Evolutionary conservation across 2,797 vertebrate genomes (phyloP).

Genomic region (Enteromius radiatus): DNA sequence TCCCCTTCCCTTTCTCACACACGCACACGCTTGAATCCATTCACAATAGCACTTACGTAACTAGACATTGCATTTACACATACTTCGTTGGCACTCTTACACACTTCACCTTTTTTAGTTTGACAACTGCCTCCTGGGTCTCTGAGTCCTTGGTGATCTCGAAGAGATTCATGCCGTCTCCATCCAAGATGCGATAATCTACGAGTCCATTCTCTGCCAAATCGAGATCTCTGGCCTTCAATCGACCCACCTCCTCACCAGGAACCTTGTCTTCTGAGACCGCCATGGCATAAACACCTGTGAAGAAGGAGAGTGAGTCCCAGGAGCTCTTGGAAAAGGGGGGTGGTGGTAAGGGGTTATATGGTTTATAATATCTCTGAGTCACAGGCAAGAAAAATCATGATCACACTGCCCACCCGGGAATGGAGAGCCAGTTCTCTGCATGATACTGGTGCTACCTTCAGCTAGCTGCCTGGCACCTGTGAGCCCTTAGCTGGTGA

Average conservation of each 20-base stretch:
- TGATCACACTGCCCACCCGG: constrained; percentile 12
- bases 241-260: constrained; percentile 84
- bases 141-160: constrained; percentile 93
- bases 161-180: constrained; percentile 88
- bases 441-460: constrained; percentile 42
- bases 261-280: constrained; percentile 83
- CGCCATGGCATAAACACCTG: constrained; percentile 88
- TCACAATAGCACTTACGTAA: constrained; percentile 6
- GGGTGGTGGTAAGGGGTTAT: background rate
- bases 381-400: constrained; percentile 43
- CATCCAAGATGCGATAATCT: constrained; percentile 89
- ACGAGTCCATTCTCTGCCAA: constrained; percentile 93
- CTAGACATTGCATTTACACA: background rate
- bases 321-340: background rate
- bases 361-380: constrained; percentile 40
- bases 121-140: constrained; percentile 94
- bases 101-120: constrained; percentile 89
- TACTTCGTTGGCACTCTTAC: background rate
- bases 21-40: background rate
- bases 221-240: constrained; percentile 95
- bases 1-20: background rate
- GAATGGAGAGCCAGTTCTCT: constrained; percentile 16
- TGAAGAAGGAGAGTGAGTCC: background rate
- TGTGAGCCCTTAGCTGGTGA: constrained; percentile 60
- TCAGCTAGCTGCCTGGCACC: constrained; percentile 49